phyloP scores from a whole-genome alignment of 2,888 invertebrate genomes.

The Ennomos fuscantarius region DNA sequence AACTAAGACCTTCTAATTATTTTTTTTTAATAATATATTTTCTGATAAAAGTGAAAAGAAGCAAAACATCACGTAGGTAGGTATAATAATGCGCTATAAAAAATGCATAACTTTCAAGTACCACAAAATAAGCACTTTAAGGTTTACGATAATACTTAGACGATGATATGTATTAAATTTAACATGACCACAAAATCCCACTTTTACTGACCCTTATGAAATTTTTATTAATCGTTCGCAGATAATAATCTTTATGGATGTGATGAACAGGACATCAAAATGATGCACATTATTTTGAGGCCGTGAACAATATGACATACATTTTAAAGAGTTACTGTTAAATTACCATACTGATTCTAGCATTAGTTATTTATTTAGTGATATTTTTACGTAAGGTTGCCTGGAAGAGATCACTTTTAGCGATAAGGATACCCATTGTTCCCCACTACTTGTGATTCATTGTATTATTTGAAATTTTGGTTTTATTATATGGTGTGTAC shows the following conservation, averaged over 20 bases:
- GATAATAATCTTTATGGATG: constrained; percentile 28
- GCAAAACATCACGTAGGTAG: too few species aligned
- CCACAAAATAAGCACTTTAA: constrained; percentile 55
- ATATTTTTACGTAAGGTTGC: too few species aligned
- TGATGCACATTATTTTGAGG: constrained; percentile 5
- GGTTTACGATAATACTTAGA: constrained; percentile 39
- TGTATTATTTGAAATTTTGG: too few species aligned
- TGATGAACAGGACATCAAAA: constrained; percentile 15
- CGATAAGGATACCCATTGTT: too few species aligned
- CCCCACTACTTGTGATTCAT: too few species aligned
- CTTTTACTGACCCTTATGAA: constrained; percentile 37
- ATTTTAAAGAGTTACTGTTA: background rate
- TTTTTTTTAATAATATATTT: too few species aligned
- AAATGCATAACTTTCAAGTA: constrained; percentile 54
- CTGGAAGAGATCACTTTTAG: too few species aligned
- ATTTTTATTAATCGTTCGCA: constrained; percentile 41
- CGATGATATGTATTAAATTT: constrained; percentile 40
- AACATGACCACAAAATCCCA: constrained; percentile 40
- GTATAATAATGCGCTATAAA: constrained; percentile 56
- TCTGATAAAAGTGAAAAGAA: too few species aligned
- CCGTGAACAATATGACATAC: constrained; percentile 2
- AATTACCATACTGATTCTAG: too few species aligned
- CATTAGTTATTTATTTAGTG: too few species aligned
- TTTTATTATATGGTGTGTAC: too few species aligned
- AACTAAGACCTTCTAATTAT: too few species aligned